Evolutionary conservation across 2,113 vertebrate species (phyloP).

Genomic region (Aldabrachelys gigantea): DNA sequence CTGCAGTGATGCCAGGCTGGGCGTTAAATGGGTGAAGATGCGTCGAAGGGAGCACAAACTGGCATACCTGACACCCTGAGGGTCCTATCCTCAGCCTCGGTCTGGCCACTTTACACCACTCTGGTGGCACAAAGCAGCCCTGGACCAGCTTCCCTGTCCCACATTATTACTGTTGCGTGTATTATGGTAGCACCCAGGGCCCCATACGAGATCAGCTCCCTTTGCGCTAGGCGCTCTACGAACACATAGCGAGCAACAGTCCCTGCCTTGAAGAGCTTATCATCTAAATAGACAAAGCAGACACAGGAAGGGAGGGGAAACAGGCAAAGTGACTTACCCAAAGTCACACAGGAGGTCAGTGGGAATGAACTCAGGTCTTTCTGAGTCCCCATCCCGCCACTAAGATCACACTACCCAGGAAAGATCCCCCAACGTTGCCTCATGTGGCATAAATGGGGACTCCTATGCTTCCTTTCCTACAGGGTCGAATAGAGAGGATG

Average conservation of each 20-base stretch:
- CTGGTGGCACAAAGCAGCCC: neutral
- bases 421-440: neutral
- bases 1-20: neutral
- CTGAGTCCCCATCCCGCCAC: neutral
- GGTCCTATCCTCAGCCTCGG: neutral
- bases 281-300: neutral
- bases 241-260: neutral
- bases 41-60: neutral
- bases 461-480: neutral
- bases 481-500: neutral
- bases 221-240: neutral
- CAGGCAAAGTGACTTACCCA: neutral
- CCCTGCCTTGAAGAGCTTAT: neutral
- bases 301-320: neutral
- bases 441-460: neutral
- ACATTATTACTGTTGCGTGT: neutral
- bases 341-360: neutral
- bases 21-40: neutral
- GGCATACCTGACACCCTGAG: neutral
- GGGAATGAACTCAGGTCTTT: neutral
- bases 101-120: neutral
- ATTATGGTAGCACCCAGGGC: neutral
- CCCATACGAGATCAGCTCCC: neutral
- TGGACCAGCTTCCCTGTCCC: neutral
- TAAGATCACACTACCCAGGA: neutral